Percentiles rank a stretch among this genome's conserved stretches.
Conservation (phyloP, 2,797 vertebrate species). For the Microctenopoma lineatum region DNA sequence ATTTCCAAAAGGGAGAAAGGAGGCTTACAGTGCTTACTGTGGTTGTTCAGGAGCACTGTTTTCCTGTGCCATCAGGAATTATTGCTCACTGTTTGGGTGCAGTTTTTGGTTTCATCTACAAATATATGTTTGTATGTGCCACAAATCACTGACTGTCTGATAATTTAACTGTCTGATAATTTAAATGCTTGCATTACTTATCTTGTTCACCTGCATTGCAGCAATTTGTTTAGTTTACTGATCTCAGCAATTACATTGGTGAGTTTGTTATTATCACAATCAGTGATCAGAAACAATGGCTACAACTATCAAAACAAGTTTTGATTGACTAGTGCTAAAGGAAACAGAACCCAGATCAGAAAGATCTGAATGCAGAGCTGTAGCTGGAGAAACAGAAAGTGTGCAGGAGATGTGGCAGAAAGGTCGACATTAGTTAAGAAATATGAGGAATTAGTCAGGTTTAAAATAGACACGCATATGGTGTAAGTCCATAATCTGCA, state of each 20-base stretch:
- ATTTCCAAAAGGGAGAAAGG: neutral
- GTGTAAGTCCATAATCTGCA: neutral
- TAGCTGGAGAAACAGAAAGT: neutral
- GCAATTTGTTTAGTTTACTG: neutral
- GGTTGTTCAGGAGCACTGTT: neutral
- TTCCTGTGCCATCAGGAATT: neutral
- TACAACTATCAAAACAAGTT: neutral
- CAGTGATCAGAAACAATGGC: neutral
- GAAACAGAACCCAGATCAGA: neutral
- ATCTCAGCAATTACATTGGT: neutral
- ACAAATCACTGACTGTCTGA: neutral
- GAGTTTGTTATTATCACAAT: neutral
- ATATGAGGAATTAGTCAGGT: slow-evolving; percentile 1
- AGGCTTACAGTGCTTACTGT: neutral
- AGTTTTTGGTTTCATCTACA: neutral
- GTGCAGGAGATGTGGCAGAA: neutral
- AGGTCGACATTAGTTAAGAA: neutral
- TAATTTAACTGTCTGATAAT: neutral
- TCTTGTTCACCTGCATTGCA: neutral
- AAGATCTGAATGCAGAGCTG: neutral
- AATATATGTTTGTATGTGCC: neutral
- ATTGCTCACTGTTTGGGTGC: neutral
- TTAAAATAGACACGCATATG: slow-evolving; percentile 9
- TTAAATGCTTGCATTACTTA: neutral
- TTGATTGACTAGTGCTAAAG: neutral